A percentile compares a stretch with the other conserved stretches of the same genome.
phyloP scores from a whole-genome alignment of 1,140 invertebrate genomes.

The Lethrus apterus region DNA sequence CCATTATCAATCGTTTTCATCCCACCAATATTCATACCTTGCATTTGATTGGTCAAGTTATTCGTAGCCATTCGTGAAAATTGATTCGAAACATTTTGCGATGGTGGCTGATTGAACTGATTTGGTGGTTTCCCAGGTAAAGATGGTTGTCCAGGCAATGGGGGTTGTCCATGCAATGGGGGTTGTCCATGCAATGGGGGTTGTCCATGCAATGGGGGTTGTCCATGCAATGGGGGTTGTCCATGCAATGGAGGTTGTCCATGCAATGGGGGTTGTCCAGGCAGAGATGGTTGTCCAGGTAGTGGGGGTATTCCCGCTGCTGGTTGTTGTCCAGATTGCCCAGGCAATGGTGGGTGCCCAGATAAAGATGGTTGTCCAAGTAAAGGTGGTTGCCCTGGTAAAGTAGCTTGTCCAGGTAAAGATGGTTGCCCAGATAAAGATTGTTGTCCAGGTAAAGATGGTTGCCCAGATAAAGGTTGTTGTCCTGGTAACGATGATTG shows the following conservation, averaged over 20 bases:
- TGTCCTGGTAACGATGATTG: conserved; percentile 18
- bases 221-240: conserved; percentile 28
- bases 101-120: conserved; percentile 18
- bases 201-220: conserved; percentile 16
- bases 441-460: conserved; percentile 1
- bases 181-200: conserved; percentile 24
- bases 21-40: conserved; percentile 37
- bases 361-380: conserved; percentile 18
- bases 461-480: conserved; percentile 10
- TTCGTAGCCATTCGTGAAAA: conserved; percentile 19
- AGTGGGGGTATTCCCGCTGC: conserved; percentile 22
- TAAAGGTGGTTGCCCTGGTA: conserved; percentile 22
- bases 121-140: conserved; percentile 29
- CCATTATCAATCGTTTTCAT: conserved; percentile 25
- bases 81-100: conserved; percentile 28
- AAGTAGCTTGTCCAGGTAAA: conserved; percentile 23
- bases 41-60: conserved; percentile 37
- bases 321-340: conserved; percentile 11
- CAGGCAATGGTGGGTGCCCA: conserved; percentile 26
- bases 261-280: conserved; percentile 21
- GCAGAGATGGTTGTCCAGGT: conserved; percentile 28
- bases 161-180: conserved; percentile 10
- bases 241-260: conserved; percentile 12
- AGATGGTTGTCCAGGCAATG: conserved; percentile 23
- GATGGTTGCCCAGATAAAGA: conserved; percentile 34